Percentiles rank a stretch among this genome's conserved stretches.
These are phyloP conservation scores for Crocidura indochinensis DNA, from an alignment of 2,797 vertebrate species.

Conservation along the genomic window DNA sequence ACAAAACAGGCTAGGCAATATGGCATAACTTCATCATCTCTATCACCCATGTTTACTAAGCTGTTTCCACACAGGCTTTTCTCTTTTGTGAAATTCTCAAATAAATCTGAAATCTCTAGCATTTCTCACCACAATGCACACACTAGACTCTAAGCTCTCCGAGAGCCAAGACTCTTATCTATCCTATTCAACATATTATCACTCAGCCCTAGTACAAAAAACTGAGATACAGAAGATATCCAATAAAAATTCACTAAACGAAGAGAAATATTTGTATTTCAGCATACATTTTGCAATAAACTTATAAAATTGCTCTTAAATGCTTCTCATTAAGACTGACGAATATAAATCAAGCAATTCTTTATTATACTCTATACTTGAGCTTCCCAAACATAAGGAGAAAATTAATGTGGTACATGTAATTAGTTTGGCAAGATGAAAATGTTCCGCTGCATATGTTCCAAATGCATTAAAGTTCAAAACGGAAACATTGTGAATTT, in stretches of 20 bases:
- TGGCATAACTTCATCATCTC: background rate
- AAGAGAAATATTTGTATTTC: conserved; percentile 67
- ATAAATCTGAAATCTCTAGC: background rate
- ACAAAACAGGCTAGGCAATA: background rate
- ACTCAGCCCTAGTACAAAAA: background rate
- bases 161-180: background rate
- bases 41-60: background rate
- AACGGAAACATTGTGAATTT: conserved; percentile 79
- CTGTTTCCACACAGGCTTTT: background rate
- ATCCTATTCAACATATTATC: background rate
- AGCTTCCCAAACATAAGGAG: conserved; percentile 61
- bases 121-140: background rate
- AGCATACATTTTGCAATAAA: conserved; percentile 63
- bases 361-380: conserved; percentile 56
- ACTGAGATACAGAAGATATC: background rate
- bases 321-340: conserved; percentile 36
- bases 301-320: conserved; percentile 59
- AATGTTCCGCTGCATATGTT: conserved; percentile 81
- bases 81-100: background rate
- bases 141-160: background rate
- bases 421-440: conserved; percentile 80
- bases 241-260: conserved; percentile 40
- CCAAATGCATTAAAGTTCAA: conserved; percentile 81
- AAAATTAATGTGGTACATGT: conserved; percentile 64
- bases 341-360: conserved; percentile 46